Evolutionary conservation across 2,888 invertebrate species (phyloP), one percentile per base, ranked within the genome.

Genomic region (Drosophila crucigera): DNA sequence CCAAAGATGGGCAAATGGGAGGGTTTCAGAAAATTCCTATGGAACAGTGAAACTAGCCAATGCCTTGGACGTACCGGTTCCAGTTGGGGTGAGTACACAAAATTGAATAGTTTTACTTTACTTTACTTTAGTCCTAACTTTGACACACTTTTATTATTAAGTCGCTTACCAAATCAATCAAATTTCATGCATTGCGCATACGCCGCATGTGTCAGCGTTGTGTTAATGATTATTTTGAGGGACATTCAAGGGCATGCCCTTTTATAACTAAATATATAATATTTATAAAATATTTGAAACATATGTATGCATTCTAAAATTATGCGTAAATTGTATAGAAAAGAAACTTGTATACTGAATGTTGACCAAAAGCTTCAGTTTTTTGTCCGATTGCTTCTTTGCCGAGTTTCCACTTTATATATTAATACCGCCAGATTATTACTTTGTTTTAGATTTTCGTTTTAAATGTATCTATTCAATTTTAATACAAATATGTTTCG

Each of bases 11-110:
- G 97, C 84, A 96, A 95, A 95, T 97, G 97, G 97, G 97, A 97
- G 94, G 95, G 96, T 91, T 96, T 97, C 94, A 95, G 95, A 94
- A 94, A 95, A 92, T 98, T 98, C 95, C 93, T 98, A 84, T 98
- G 97, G 96, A 97, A 99, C 95, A 95, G 97, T 89, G 98, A 98
- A 94, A 98, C 98, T 76, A 96, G 96, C 92, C 97, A 98, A 94
- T 96, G 98, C 94, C 95, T 98, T 89, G 98, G 98, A 90, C 95
- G 98, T 90, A 98, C 98, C 78, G 98, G 97, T 89, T 95, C 96
- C 92, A 98, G 98, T 94, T 99, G 99, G 99, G 97, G 98, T 98
- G 93, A 97, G 98, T 96, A 76, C 7, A 59, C 19, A 14, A 59
- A 25, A 33, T 54, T 10, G 5, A 4, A 22, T 33, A 16, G 1